Evolutionary conservation across 2,888 invertebrate genomes (phyloP).

Genomic region (Linnaemya tessellans): DNA sequence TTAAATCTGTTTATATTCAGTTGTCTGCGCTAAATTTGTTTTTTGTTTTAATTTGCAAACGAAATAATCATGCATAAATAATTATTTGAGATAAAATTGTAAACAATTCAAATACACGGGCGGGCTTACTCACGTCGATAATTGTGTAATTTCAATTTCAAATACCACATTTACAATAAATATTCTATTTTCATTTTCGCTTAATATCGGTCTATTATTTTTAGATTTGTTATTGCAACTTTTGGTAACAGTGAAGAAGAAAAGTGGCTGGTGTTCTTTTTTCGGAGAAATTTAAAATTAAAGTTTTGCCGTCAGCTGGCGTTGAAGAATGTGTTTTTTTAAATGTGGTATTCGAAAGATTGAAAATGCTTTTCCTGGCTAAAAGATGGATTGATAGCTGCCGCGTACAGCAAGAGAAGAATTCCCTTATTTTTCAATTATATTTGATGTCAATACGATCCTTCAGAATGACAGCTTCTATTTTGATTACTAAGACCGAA

Average conservation of each 20-base stretch:
- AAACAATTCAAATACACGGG: conserved; percentile 21
- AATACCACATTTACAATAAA: conserved; percentile 54
- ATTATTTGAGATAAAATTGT: conserved; percentile 26
- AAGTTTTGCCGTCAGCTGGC: too few relatives aligned
- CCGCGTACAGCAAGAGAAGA: too few relatives aligned
- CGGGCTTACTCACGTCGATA: conserved; percentile 19
- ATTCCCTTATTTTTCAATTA: too few relatives aligned
- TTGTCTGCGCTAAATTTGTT: conserved; percentile 43
- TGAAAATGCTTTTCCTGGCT: too few relatives aligned
- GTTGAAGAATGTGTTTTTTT: too few relatives aligned
- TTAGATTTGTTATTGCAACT: background rate
- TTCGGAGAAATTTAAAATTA: background rate
- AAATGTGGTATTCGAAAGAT: too few relatives aligned
- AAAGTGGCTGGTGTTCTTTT: background rate
- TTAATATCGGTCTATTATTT: conserved; percentile 28
- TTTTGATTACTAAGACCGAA: too few relatives aligned
- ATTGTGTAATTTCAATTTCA: conserved; percentile 29
- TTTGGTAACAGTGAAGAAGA: background rate
- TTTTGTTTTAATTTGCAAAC: conserved; percentile 4
- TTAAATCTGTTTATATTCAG: conserved; percentile 36
- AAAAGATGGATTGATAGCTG: too few relatives aligned
- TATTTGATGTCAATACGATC: too few relatives aligned
- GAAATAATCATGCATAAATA: conserved; percentile 16
- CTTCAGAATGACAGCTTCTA: too few relatives aligned
- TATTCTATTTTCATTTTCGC: conserved; percentile 20